A percentile compares a stretch with the other conserved stretches of the same genome.
Evolutionary conservation across 2,888 invertebrate genomes (phyloP).

Genomic region (Orthosia gracilis): DNA sequence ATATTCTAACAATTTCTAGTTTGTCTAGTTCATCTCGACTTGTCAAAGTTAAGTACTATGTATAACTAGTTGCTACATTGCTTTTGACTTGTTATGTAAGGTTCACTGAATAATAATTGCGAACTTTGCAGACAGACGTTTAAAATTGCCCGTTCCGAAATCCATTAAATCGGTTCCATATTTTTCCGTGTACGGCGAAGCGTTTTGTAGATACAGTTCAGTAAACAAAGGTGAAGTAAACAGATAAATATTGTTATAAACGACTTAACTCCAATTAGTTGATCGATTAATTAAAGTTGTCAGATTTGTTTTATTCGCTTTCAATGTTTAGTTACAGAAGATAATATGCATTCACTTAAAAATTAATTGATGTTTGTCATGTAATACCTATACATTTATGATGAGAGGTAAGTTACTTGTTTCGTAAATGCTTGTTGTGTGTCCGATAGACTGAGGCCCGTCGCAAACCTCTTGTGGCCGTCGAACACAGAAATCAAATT

Average conservation of each 20-base stretch:
- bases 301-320: neutral
- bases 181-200: neutral
- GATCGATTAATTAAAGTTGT: constrained; percentile 10
- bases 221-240: constrained; percentile 1
- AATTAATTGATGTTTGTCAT: constrained; percentile 22
- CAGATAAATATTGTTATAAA: constrained; percentile 11
- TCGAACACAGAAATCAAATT: constrained; percentile 84
- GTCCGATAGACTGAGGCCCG: constrained; percentile 69
- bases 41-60: constrained; percentile 21
- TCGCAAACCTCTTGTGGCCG: constrained; percentile 74
- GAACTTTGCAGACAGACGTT: neutral
- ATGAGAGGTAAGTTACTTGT: constrained; percentile 58
- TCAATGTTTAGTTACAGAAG: constrained; percentile 14
- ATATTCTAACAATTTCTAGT: constrained; percentile 56
- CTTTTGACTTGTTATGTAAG: constrained; percentile 19
- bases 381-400: constrained; percentile 30
- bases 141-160: neutral
- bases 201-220: neutral
- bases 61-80: constrained; percentile 7
- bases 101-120: neutral
- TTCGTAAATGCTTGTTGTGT: constrained; percentile 74
- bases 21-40: constrained; percentile 27
- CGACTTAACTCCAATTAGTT: neutral
- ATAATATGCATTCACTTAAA: neutral
- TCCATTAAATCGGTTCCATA: constrained; percentile 7